Percentiles rank a stretch among this genome's conserved stretches.
Conservation (phyloP, 2,888 invertebrate species). For the Chaetogeoica ovagalla region DNA sequence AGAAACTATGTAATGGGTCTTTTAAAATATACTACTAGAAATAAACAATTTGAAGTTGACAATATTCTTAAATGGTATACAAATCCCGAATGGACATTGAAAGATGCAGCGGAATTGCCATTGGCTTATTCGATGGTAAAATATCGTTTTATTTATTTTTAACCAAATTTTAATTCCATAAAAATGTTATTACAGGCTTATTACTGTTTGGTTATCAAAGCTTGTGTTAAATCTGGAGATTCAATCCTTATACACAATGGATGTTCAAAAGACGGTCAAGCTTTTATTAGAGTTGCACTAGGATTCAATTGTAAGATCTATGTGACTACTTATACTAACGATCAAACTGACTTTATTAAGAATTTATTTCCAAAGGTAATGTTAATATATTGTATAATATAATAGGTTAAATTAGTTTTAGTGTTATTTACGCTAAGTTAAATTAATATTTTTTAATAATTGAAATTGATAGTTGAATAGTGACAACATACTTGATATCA, state of each 20-base stretch:
- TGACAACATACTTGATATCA: slow-evolving; percentile 42
- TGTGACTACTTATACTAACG: slow-evolving; percentile 63
- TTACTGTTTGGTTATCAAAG: slow-evolving; percentile 67
- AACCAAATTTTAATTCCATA: too few species aligned
- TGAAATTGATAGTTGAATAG: slow-evolving; percentile 37
- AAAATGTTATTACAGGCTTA: slow-evolving; percentile 60
- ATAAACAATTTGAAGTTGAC: slow-evolving; percentile 24
- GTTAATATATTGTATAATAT: slow-evolving; percentile 34
- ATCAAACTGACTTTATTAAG: slow-evolving; percentile 68
- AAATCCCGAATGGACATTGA: slow-evolving; percentile 62
- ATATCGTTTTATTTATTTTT: slow-evolving; percentile 3
- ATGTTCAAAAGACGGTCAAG: slow-evolving; percentile 66
- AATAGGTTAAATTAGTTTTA: neutral
- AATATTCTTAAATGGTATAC: slow-evolving; percentile 60
- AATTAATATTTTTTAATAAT: slow-evolving; percentile 4
- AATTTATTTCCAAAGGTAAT: slow-evolving; percentile 63
- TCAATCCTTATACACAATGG: slow-evolving; percentile 64
- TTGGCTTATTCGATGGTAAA: slow-evolving; percentile 62
- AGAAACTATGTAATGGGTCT: slow-evolving; percentile 57
- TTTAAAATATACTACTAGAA: slow-evolving; percentile 53
- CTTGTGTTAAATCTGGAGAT: slow-evolving; percentile 62
- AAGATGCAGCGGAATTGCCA: slow-evolving; percentile 64
- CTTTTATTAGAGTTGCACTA: slow-evolving; percentile 66
- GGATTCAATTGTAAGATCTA: slow-evolving; percentile 63
- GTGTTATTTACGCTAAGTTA: neutral